phyloP scores from a whole-genome alignment of 2,797 vertebrate genomes.

The Falco concolor region DNA sequence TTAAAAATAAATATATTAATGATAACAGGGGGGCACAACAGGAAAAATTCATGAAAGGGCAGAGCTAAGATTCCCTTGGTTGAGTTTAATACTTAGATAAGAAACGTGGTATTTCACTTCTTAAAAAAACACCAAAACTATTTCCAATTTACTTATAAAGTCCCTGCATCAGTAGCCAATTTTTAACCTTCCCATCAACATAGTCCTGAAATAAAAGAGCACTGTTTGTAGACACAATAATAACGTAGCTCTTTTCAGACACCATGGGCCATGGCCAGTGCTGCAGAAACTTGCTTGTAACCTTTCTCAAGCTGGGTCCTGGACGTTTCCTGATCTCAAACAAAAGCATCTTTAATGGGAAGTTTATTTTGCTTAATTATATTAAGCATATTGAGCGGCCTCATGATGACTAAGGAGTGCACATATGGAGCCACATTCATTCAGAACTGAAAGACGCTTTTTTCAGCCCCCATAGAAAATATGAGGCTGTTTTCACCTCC shows the following conservation, averaged over 20 bases:
- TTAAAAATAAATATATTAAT: not conserved
- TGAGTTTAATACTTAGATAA: not conserved
- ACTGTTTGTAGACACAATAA: not conserved
- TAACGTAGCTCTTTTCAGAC: not conserved
- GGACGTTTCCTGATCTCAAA: not conserved
- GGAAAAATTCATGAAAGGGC: not conserved
- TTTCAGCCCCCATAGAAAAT: accelerated
- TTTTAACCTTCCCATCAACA: not conserved
- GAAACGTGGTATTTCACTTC: not conserved
- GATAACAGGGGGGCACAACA: not conserved
- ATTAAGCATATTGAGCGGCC: accelerated
- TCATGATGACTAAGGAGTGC: constrained; percentile 6
- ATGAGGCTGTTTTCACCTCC: not conserved
- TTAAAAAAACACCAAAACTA: not conserved
- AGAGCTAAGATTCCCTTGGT: not conserved
- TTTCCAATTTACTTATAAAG: not conserved
- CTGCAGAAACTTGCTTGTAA: not conserved
- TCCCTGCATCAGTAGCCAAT: not conserved
- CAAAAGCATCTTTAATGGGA: not conserved
- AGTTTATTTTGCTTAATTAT: not conserved
- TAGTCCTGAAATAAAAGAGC: not conserved
- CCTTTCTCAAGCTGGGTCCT: not conserved
- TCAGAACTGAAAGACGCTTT: not conserved
- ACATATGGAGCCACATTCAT: not conserved
- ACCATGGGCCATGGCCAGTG: accelerated